phyloP scores from a whole-genome alignment of 2,888 invertebrate species.

The Cristatella mucedo region DNA sequence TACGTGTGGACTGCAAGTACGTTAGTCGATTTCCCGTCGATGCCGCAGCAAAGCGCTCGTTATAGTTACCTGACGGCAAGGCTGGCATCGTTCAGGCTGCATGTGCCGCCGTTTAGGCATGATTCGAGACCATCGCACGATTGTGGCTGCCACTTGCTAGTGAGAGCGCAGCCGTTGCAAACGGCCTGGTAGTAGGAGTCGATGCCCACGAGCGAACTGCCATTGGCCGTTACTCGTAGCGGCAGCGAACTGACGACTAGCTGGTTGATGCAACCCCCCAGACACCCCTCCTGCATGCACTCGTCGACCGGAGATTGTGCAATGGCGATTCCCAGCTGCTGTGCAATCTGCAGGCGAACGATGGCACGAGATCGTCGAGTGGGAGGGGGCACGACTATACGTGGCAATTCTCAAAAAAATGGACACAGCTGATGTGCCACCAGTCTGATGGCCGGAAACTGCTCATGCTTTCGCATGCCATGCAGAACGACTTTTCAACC shows the following conservation, averaged over 20 bases:
- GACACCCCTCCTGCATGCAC: slow-evolving; percentile 31
- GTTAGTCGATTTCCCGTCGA: too few relatives aligned
- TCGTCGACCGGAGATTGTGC: slow-evolving; percentile 86
- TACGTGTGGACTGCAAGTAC: too few relatives aligned
- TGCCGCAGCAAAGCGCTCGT: too few relatives aligned
- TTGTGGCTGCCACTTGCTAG: slow-evolving; percentile 69
- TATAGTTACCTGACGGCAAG: too few relatives aligned
- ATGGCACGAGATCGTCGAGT: neutral
- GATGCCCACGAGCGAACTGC: slow-evolving; percentile 87
- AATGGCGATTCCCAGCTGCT: slow-evolving; percentile 81
- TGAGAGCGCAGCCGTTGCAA: slow-evolving; percentile 80
- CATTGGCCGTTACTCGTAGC: slow-evolving; percentile 82
- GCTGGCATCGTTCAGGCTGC: slow-evolving; percentile 48
- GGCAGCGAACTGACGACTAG: slow-evolving; percentile 45
- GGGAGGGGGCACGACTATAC: too few relatives aligned
- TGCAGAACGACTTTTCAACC: too few relatives aligned
- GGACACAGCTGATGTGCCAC: neutral
- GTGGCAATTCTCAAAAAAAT: too few relatives aligned
- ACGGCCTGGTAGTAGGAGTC: slow-evolving; percentile 77
- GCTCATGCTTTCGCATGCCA: neutral
- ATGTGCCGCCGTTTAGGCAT: slow-evolving; percentile 89
- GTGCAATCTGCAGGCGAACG: slow-evolving; percentile 51
- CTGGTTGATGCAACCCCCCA: slow-evolving; percentile 69
- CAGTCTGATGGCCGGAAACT: neutral
- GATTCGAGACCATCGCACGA: slow-evolving; percentile 47